Evolutionary conservation across 2,797 vertebrate genomes (phyloP), one percentile per base, ranked within the genome.

Genomic region (Geotrypetes seraphini): DNA sequence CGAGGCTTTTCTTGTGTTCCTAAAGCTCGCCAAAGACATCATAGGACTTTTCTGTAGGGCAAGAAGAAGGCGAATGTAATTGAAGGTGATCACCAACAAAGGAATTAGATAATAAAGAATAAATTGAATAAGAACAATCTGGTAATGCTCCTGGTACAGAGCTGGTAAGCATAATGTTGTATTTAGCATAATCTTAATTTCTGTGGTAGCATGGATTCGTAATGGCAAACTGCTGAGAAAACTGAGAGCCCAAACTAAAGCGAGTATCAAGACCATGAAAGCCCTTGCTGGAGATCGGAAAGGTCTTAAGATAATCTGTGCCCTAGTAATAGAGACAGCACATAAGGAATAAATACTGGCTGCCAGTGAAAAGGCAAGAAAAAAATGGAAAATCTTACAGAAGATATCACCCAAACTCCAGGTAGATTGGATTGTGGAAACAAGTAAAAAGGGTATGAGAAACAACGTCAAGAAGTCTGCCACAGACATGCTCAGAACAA

Each of bases 321-420:
- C 74, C 1, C 78, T 71, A 8, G 79, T 63, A 40, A 81, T 29
- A 13, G 81, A 86, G 42, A 87, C 78, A 1, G 78, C 76, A 15
- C 79, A 85, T 16, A 86, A 57, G 0, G 81, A 86, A 40, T 84
- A 87, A 16, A 75, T 81, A 63, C 84, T 86, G 33, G 75, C 83
- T 0, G 74, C 78, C 54, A 83, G 51, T 28, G 78, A 74, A 39
- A 84, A 86, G 18, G 78, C 75, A 31, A 84, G 33, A 38, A 84
- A 47, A 54, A 88, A 80, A 69, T 85, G 82, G 55, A 86, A 86
- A 50, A 84, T 34, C 54, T 85, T 85, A 50, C 84, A 87, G 50
- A 70, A 75, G 3, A 33, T 57, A 44, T 83, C 39, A 5, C 72
- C 60, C 29, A 83, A 58, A 24, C 79, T 66, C 84, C 84, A 86